Evolutionary conservation across 2,888 invertebrate species (phyloP), one percentile per base, ranked within the genome.

Genomic region (Lysandra coridon): DNA sequence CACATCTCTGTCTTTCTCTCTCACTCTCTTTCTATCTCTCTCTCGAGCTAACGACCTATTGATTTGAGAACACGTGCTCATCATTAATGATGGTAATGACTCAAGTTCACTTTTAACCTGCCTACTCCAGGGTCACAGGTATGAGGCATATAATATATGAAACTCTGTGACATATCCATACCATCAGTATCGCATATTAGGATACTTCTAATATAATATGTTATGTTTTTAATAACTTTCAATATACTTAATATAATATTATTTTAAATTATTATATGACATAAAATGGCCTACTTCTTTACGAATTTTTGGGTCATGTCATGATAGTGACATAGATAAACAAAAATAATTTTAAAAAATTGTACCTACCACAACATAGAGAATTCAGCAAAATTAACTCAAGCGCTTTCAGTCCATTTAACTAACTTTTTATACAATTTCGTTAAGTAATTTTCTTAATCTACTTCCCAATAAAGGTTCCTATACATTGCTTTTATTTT

Each of bases 71-170:
- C 79, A 79, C 79, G 79, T 79, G 79, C 57, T 73, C 60, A 76
- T 76, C 76, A 75, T 75, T 53, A 76, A 76, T 76, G 76, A 57
- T n/a, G 14, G 33, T 76, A 74, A 79, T 75, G 60, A 79, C 62
- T 74, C 30, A 79, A 74, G 74, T 79, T 79, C 74, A 74, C 79
- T 79, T 79, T 79, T 75, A 79, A 79, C 79, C 79, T 60, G 74
- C 40, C 73, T 57, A 30, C 3, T 33, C 76, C 76, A 76, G 76
- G 76, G 76, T 76, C 76, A 76, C 30, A 33, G 17, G 14, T 76
- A 30, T 3, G 5, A 30, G 33, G 69, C 33, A 69, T 14, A 30
- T 23, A 23, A 23, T 23, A 23, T 64, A 33, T 69, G 69, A 17
- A 14, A 37, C 33, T 69, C 4, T 37, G 33, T 12, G 49, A 10